A percentile compares a stretch with the other conserved stretches of the same genome.
These are phyloP conservation scores for Alviniconcha marisindica DNA, from an alignment of 1,140 invertebrate genomes.

Conservation along the genomic window DNA sequence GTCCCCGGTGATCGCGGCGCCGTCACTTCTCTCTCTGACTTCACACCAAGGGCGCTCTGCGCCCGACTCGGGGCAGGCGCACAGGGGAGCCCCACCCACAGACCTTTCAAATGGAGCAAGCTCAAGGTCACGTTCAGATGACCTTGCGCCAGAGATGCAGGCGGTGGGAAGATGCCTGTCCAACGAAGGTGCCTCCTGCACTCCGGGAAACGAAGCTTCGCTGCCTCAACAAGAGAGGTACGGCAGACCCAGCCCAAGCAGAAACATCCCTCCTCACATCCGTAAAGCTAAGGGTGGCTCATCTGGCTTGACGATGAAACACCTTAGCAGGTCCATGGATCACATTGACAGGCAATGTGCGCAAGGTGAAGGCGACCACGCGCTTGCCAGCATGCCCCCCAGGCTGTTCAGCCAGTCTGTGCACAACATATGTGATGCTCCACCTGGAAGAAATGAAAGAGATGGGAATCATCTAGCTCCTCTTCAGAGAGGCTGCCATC, in stretches of 20 bases:
- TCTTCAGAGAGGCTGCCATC: neutral
- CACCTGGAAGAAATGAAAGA: neutral
- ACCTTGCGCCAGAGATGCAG: neutral
- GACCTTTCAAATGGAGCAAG: neutral
- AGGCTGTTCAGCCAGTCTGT: neutral
- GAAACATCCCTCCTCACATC: neutral
- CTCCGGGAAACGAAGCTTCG: neutral
- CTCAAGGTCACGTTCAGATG: neutral
- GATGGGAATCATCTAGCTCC: neutral
- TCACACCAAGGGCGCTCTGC: neutral
- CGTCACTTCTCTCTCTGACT: neutral
- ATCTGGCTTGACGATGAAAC: neutral
- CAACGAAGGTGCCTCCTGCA: neutral
- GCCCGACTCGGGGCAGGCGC: neutral
- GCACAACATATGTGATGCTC: neutral
- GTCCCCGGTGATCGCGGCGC: neutral
- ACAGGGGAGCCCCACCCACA: neutral
- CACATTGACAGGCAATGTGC: neutral
- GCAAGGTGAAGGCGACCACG: neutral
- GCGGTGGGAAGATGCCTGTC: neutral
- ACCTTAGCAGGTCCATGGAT: conserved; percentile 27
- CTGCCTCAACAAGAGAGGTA: neutral
- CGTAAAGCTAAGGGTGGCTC: neutral
- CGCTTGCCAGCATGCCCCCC: neutral
- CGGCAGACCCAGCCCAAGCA: neutral